Base-by-base conservation (phyloP, 1,140 invertebrate species). In the Elysia chlorotica region DNA sequence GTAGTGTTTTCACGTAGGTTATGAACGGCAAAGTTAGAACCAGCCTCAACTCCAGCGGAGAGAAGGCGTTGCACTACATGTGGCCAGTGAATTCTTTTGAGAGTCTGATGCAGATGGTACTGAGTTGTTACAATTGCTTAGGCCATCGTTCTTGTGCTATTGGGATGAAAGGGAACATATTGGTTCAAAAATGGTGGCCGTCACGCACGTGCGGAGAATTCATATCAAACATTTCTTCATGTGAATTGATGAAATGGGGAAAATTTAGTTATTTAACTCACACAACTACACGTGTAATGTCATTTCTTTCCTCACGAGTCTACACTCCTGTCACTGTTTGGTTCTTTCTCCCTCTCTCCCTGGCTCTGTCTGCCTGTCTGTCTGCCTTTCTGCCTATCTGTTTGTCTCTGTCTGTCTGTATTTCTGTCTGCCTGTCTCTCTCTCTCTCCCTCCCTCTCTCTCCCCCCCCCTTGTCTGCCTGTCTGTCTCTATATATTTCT, bases 301-400 rank as follows among this genome's bases (percentile, higher is more conserved):
- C 4, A 25, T 57, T 28, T 57, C 4, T 57, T 4, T 5, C 21
- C 30, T 28, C 30, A 6, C n/a, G 6, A 25, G 5, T 57, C 54
- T 57, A 6, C n/a, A 6, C 3, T 28, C 30, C 4, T 57, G 21
- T 4, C 54, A 4, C 54, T 57, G n/a, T 57, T 23, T 57, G n/a
- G 5, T 23, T 57, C n/a, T n/a, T 4, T 57, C 4, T 57, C n/a
- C 30, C 54, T 6, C 3, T 6, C 54, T 57, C 54, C 30, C 21
- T 57, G n/a, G n/a, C 5, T 57, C 5, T 57, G 54, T 57, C 4
- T n/a, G 54, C 30, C 54, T 57, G 4, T 57, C 54, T 57, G 54
- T 57, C 54, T 57, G 54, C 30, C 54, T 57, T n/a, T 57, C 54
- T 57, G 54, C 30, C 54, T 57, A 5, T 57, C 54, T 57, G 21